Evolutionary conservation across 2,797 vertebrate genomes (phyloP).

Genomic region (Champsocephalus esox): DNA sequence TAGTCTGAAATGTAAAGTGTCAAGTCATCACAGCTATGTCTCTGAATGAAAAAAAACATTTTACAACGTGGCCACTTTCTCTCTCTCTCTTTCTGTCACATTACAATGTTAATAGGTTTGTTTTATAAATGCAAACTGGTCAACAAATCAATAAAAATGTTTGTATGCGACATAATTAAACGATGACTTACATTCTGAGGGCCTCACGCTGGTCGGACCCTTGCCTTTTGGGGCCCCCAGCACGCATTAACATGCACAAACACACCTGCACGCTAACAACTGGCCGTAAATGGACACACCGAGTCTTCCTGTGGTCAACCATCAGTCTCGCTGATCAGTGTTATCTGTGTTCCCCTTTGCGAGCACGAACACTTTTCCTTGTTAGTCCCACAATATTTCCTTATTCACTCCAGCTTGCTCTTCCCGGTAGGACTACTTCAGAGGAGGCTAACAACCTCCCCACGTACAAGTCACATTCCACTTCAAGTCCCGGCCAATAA

Average conservation of each 20-base stretch:
- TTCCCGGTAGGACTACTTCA: constrained; percentile 12
- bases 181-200: constrained; percentile 36
- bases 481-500: constrained; percentile 51
- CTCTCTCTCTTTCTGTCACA: constrained; percentile 26
- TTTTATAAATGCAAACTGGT: constrained; percentile 44
- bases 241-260: constrained; percentile 13
- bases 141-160: constrained; percentile 19
- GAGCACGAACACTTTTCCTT: constrained; percentile 31
- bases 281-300: constrained; percentile 27
- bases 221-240: neutral
- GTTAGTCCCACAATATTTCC: constrained; percentile 34
- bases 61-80: constrained; percentile 13
- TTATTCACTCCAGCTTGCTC: constrained; percentile 18
- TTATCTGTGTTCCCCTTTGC: constrained; percentile 30
- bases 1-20: constrained; percentile 30
- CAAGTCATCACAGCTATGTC: constrained; percentile 23
- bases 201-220: constrained; percentile 1
- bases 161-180: constrained; percentile 28
- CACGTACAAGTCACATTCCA: constrained; percentile 41
- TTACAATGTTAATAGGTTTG: constrained; percentile 25
- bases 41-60: constrained; percentile 8
- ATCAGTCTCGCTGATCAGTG: constrained; percentile 12
- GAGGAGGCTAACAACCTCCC: constrained; percentile 17
- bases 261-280: constrained; percentile 3
- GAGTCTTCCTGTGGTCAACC: constrained; percentile 20